A percentile compares a stretch with the other conserved stretches of the same genome.
Evolutionary conservation across 2,797 vertebrate species (phyloP).

Genomic region (Diceros bicornis): DNA sequence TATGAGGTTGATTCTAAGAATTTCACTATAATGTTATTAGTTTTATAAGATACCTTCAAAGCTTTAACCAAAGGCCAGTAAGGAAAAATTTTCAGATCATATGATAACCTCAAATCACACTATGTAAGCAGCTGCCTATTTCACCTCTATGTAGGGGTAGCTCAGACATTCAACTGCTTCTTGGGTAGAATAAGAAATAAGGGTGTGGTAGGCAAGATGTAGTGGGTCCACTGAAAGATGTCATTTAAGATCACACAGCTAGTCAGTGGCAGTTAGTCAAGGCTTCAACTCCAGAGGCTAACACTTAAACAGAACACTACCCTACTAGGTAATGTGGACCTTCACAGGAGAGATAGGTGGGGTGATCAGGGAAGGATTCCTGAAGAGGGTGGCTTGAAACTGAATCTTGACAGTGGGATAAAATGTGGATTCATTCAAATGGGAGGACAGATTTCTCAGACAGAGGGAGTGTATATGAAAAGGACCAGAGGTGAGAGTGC

Average conservation of each 20-base stretch:
- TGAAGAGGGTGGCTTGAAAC: neutral
- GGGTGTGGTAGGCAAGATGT: neutral
- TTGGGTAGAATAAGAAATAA: slow-evolving; percentile 21
- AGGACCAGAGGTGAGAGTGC: neutral
- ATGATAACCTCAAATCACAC: slow-evolving; percentile 3
- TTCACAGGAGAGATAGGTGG: slow-evolving; percentile 9
- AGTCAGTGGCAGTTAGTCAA: neutral
- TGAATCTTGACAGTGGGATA: neutral
- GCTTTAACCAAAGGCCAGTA: slow-evolving; percentile 15
- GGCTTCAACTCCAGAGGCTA: neutral
- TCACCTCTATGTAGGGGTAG: neutral
- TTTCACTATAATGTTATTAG: slow-evolving; percentile 41
- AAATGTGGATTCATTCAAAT: slow-evolving; percentile 1
- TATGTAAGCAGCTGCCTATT: neutral
- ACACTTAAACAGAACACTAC: neutral
- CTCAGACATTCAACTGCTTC: slow-evolving; percentile 15
- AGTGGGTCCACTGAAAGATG: neutral
- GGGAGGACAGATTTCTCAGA: neutral
- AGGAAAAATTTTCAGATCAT: neutral
- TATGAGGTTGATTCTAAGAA: slow-evolving; percentile 1
- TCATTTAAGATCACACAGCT: neutral
- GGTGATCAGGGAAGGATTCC: neutral
- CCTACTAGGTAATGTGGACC: neutral
- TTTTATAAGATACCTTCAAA: slow-evolving; percentile 53
- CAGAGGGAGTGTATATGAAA: neutral